Evolutionary conservation across 2,113 vertebrate genomes (phyloP), one percentile per base, ranked within the genome.

Genomic region (Ameiurus melas): DNA sequence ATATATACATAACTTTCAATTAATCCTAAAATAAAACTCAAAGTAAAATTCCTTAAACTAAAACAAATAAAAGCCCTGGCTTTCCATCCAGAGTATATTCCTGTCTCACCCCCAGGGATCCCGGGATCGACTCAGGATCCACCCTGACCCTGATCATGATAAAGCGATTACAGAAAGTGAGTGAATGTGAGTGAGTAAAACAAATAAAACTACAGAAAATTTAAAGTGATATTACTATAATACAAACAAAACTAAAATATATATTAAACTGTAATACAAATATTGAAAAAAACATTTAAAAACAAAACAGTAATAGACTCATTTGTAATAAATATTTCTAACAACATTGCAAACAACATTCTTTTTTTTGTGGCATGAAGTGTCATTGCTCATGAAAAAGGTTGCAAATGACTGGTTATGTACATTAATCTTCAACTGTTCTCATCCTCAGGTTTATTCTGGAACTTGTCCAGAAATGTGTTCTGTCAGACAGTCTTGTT

Each of bases 401-500:
- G 33, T 30, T 68, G 27, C 80, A 19, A 25, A 83, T 43, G 27
- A 39, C 36, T 86, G 66, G 36, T 3, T 43, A 55, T n/a, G 25
- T 27, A n/a, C 5, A 53, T 10, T 79, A 19, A 53, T 30, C 17
- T 30, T 51, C 39, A 43, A 60, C 78, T 0, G 43, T 85, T 53
- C n/a, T 33, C 20, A 53, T 86, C 19, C 57, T 30, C 30, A 86
- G 84, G 55, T 77, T 30, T 87, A 17, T 53, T 66, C 80, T 71
- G 90, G 73, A 83, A 79, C 55, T 77, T 71, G 66, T 43, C 58
- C 68, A 88, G 68, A 83, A 87, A 78, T 62, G 77, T 94, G 77
- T 89, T 86, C n/a, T 92, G 85, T 87, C 70, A 94, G 5, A 64
- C 94, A 85, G 79, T 92, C 64, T 77, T 94, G 53, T 85, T 92